These are phyloP conservation scores for Opisthograptis luteolata DNA, from an alignment of 2,888 invertebrate genomes.

Conservation along the genomic window DNA sequence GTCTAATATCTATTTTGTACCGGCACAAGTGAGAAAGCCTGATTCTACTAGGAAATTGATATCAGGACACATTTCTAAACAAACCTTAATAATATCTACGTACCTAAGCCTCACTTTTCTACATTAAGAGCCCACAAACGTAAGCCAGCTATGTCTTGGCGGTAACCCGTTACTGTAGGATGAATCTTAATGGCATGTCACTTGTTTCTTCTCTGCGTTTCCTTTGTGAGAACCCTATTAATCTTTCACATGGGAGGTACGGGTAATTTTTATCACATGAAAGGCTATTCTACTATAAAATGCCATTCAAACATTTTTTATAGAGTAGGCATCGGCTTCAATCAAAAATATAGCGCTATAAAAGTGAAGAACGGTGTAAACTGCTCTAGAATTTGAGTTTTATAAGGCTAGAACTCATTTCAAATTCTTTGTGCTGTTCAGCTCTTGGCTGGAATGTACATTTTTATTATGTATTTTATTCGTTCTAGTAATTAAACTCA, in stretches of 20 bases:
- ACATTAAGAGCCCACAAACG: slow-evolving; percentile 3
- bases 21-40: no score
- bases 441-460: no score
- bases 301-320: slow-evolving; percentile 4
- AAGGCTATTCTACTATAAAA: not conserved
- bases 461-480: not conserved
- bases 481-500: not conserved
- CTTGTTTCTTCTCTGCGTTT: slow-evolving; percentile 22
- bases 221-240: slow-evolving; percentile 23
- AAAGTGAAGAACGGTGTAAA: slow-evolving; percentile 7
- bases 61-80: not conserved
- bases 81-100: not conserved
- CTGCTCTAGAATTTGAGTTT: slow-evolving; percentile 5
- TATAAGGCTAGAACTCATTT: not conserved
- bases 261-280: slow-evolving; percentile 16
- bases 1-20: no score
- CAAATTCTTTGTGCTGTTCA: not conserved
- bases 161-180: slow-evolving; percentile 3
- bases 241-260: slow-evolving; percentile 21
- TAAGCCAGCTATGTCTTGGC: not conserved
- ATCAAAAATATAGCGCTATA: slow-evolving; percentile 19
- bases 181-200: slow-evolving; percentile 26
- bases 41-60: no score
- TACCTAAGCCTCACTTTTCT: not conserved
- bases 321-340: not conserved